A percentile compares a stretch with the other conserved stretches of the same genome.
These are phyloP conservation scores for Eupithecia dodoneata DNA, from an alignment of 2,888 invertebrate species.

Conservation along the genomic window DNA sequence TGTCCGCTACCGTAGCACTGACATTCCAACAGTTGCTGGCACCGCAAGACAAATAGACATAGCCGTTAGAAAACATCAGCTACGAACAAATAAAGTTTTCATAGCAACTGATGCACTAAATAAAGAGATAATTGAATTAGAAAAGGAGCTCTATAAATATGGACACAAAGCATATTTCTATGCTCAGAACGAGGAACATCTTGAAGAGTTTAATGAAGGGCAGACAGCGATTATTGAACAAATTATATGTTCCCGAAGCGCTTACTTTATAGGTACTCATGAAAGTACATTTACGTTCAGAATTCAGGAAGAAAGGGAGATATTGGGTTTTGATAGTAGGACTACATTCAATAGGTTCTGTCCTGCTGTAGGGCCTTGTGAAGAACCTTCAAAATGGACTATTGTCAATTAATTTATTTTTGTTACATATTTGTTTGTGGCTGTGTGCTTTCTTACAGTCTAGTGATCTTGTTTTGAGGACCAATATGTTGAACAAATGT, in stretches of 20 bases:
- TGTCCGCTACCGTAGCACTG: conserved; percentile 87
- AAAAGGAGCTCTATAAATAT: conserved; percentile 65
- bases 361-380: conserved; percentile 85
- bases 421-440: neutral
- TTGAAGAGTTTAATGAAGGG: conserved; percentile 88
- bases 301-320: conserved; percentile 98
- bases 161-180: conserved; percentile 65
- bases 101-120: conserved; percentile 93
- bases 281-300: conserved; percentile 98
- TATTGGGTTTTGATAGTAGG: conserved; percentile 91
- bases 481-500: neutral
- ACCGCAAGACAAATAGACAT: conserved; percentile 90
- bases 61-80: conserved; percentile 81
- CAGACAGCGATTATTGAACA: conserved; percentile 97
- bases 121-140: conserved; percentile 80
- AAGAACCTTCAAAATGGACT: conserved; percentile 91
- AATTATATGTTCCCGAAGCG: conserved; percentile 95
- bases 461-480: neutral
- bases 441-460: neutral
- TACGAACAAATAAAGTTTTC: conserved; percentile 83
- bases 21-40: conserved; percentile 90
- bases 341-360: conserved; percentile 96
- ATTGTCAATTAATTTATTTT: conserved; percentile 77
- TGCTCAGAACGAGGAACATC: conserved; percentile 74
- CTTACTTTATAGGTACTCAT: conserved; percentile 94